A percentile compares a stretch with the other conserved stretches of the same genome.
Conservation (phyloP, 1,140 invertebrate genomes). For the Agrypnia vestita region DNA sequence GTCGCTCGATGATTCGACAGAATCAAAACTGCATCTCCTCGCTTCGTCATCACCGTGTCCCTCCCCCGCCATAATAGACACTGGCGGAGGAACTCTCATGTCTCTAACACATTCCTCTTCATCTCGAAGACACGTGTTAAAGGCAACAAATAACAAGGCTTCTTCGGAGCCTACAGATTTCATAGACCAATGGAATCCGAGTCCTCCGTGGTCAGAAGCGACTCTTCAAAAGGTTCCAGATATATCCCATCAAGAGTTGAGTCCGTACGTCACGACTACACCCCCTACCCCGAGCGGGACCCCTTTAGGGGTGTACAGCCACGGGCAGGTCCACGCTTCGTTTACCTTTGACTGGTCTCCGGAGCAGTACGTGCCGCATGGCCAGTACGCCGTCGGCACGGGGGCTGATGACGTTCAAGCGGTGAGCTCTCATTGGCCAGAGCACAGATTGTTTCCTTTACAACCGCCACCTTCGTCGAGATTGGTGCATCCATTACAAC, state of each 20-base stretch:
- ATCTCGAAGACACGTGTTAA: slow-evolving; percentile 36
- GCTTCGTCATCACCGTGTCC: slow-evolving; percentile 53
- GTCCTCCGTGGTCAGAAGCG: slow-evolving; percentile 87
- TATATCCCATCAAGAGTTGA: slow-evolving; percentile 85
- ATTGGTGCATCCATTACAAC: slow-evolving; percentile 62
- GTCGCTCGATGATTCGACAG: slow-evolving; percentile 43
- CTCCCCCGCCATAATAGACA: slow-evolving; percentile 58
- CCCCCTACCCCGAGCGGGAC: slow-evolving; percentile 87
- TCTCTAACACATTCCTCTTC: slow-evolving; percentile 51
- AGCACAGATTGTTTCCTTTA: slow-evolving; percentile 71
- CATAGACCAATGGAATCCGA: slow-evolving; percentile 88
- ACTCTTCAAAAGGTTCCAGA: slow-evolving; percentile 85
- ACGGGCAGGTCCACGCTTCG: slow-evolving; percentile 72
- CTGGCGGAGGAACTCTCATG: slow-evolving; percentile 57
- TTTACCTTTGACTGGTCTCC: slow-evolving; percentile 85
- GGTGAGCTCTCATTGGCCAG: slow-evolving; percentile 62
- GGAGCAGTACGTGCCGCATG: slow-evolving; percentile 81
- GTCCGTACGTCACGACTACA: slow-evolving; percentile 85
- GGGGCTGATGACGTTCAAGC: slow-evolving; percentile 66
- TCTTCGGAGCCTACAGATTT: slow-evolving; percentile 77
- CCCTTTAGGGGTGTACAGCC: slow-evolving; percentile 72
- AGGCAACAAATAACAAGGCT: slow-evolving; percentile 4
- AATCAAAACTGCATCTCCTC: slow-evolving; percentile 53
- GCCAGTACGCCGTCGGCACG: slow-evolving; percentile 63
- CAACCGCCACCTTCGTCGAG: slow-evolving; percentile 70